These are phyloP conservation scores for Oostethus manadensis DNA, from an alignment of 2,113 vertebrate genomes.

Conservation along the genomic window DNA sequence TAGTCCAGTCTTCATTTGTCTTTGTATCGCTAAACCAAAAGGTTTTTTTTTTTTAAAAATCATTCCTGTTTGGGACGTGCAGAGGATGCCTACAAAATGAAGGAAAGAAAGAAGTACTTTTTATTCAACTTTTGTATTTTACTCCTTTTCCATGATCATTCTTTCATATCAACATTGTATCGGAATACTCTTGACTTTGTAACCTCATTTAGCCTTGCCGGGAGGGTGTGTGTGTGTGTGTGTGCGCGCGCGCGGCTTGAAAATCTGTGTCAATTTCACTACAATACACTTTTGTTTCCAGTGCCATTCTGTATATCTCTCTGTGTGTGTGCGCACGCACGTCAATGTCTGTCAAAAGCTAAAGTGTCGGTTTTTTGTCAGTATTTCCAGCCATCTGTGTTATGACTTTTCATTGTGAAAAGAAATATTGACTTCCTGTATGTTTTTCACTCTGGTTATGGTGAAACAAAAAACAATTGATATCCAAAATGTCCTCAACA, in stretches of 20 bases:
- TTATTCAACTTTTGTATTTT: conserved; percentile 69
- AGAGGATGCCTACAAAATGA: conserved; percentile 35
- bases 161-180: conserved; percentile 63
- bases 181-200: conserved; percentile 65
- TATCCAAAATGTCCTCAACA: conserved; percentile 52
- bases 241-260: conserved; percentile 56
- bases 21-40: conserved; percentile 55
- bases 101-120: conserved; percentile 61
- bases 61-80: conserved; percentile 30
- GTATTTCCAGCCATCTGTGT: conserved; percentile 67
- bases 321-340: conserved; percentile 6
- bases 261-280: conserved; percentile 36
- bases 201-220: conserved; percentile 58
- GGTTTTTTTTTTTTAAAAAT: conserved; percentile 43
- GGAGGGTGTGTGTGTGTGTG: conserved; percentile 45
- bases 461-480: conserved; percentile 51
- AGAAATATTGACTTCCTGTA: conserved; percentile 65
- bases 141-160: conserved; percentile 60
- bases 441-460: conserved; percentile 64
- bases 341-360: conserved; percentile 46
- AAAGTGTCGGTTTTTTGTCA: conserved; percentile 57
- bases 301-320: conserved; percentile 42
- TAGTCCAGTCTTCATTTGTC: conserved; percentile 38
- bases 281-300: conserved; percentile 45
- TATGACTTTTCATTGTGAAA: conserved; percentile 70